Conservation (phyloP, 92 coral and sea anemone genomes). For the Epizoanthus illoricatus region DNA sequence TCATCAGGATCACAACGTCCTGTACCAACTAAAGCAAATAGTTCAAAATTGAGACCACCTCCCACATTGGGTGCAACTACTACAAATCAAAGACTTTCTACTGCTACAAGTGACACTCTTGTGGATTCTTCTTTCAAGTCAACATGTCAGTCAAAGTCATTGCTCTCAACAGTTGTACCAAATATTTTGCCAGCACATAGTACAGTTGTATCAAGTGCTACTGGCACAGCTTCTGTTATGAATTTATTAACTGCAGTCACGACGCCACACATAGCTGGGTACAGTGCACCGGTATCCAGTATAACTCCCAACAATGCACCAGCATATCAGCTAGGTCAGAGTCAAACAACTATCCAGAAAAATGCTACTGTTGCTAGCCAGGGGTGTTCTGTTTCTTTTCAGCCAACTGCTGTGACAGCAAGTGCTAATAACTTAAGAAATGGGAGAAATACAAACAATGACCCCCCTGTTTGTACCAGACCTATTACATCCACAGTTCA, state of each 20-base stretch:
- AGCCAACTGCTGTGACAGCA: neutral
- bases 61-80: neutral
- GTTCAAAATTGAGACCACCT: neutral
- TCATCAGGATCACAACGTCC: conserved; percentile 1
- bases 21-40: neutral
- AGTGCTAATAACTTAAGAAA: neutral
- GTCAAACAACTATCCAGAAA: neutral
- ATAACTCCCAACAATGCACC: neutral
- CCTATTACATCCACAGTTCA: neutral
- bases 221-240: neutral
- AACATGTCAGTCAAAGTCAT: neutral
- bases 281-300: neutral
- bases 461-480: neutral
- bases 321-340: neutral
- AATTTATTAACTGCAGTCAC: neutral
- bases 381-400: neutral
- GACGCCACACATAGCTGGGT: neutral
- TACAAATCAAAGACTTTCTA: neutral
- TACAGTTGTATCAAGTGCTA: neutral
- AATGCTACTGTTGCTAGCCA: neutral
- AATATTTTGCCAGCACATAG: conserved; percentile 6
- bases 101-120: neutral
- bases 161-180: conserved; percentile 1
- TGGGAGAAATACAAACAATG: conserved; percentile 12
- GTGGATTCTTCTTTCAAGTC: neutral